Conservation (phyloP, 2,113 vertebrate genomes). For the Tursiops truncatus region DNA sequence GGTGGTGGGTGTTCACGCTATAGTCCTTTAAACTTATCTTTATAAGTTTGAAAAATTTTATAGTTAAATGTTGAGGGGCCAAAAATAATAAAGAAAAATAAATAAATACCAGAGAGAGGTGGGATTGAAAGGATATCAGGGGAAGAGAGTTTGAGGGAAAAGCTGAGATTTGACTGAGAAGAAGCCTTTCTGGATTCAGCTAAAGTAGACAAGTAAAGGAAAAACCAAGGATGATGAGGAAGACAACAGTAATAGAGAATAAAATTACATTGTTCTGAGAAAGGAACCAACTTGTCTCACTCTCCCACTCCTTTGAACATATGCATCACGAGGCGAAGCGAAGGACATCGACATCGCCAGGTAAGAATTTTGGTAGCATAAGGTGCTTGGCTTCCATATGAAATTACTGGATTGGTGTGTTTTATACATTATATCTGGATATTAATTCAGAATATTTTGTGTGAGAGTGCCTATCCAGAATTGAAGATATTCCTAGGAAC, state of each 20-base stretch:
- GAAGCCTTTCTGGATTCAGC: background rate
- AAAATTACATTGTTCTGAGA: conserved; percentile 16
- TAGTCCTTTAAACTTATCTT: background rate
- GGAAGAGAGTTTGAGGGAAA: background rate
- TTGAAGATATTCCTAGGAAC: conserved; percentile 41
- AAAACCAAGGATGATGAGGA: background rate
- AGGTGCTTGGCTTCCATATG: conserved; percentile 33
- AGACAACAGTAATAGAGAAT: background rate
- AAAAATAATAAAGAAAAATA: background rate
- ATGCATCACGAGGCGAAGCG: conserved; percentile 46
- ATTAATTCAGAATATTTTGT: background rate
- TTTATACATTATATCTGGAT: conserved; percentile 41
- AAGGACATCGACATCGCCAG: conserved; percentile 34
- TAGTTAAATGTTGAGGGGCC: background rate
- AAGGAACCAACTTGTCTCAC: background rate
- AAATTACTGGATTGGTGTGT: conserved; percentile 46
- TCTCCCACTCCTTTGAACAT: conserved; percentile 43
- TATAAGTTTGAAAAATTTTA: background rate
- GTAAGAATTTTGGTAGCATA: conserved; percentile 53
- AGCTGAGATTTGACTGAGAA: background rate
- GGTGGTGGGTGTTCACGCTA: background rate
- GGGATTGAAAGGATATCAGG: background rate
- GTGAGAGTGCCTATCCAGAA: background rate
- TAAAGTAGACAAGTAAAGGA: background rate
- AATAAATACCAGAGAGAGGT: background rate